A percentile compares a stretch with the other conserved stretches of the same genome.
phyloP scores from a whole-genome alignment of 2,113 vertebrate genomes.

The Poecile atricapillus region DNA sequence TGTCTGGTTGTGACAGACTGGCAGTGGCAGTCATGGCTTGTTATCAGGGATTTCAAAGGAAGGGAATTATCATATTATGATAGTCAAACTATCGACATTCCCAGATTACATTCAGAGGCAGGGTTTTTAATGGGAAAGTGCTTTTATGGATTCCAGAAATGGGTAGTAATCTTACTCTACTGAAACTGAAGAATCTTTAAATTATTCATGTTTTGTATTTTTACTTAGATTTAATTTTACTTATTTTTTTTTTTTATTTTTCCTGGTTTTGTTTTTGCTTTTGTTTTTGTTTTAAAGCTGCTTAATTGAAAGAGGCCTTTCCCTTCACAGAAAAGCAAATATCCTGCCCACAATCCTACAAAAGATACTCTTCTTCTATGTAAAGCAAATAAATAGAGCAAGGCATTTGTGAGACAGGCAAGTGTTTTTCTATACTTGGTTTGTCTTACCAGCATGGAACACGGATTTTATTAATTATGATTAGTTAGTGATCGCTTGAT shows the following conservation, averaged over 20 bases:
- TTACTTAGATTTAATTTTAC: not conserved
- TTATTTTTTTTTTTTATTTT: not conserved
- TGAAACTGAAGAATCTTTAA: not conserved
- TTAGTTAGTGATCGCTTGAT: not conserved
- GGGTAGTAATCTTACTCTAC: not conserved
- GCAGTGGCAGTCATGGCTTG: not conserved
- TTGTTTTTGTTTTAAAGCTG: not conserved
- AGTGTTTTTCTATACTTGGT: not conserved
- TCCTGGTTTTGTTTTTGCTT: not conserved
- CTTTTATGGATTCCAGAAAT: not conserved
- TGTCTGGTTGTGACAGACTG: not conserved
- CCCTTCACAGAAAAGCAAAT: not conserved
- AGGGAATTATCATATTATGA: not conserved
- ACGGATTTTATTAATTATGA: not conserved
- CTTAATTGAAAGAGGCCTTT: not conserved
- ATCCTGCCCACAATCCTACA: not conserved
- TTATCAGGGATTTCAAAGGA: not conserved
- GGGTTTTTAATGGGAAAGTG: not conserved
- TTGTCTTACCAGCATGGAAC: not conserved
- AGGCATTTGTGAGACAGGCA: not conserved
- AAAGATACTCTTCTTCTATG: not conserved
- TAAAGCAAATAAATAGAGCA: not conserved
- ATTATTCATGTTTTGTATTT: not conserved
- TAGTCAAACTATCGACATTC: not conserved
- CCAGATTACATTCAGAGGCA: not conserved